These are phyloP conservation scores for Atherix ibis DNA, from an alignment of 2,888 invertebrate species.

Conservation along the genomic window DNA sequence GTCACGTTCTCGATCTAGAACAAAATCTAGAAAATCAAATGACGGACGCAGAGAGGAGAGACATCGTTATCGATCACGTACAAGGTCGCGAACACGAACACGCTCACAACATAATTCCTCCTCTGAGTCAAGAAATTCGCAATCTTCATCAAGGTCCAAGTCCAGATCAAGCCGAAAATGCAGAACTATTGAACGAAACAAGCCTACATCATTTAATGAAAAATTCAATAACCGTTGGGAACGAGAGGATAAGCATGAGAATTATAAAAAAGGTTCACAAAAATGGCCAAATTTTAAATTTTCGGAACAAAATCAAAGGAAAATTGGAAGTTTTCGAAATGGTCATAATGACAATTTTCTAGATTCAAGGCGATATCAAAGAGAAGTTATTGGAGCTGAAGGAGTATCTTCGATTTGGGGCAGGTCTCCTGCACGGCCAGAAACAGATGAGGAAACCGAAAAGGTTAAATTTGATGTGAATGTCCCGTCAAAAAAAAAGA, in stretches of 20 bases:
- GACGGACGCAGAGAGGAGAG: neutral
- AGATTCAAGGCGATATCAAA: slow-evolving; percentile 52
- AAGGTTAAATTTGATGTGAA: slow-evolving; percentile 18
- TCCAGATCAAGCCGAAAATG: no score
- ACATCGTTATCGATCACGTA: no score
- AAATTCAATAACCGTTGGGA: no score
- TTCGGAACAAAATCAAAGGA: slow-evolving; percentile 14
- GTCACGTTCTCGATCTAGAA: slow-evolving; percentile 3
- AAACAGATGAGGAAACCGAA: slow-evolving; percentile 31
- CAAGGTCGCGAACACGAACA: no score
- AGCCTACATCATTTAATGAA: no score
- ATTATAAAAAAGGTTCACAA: no score
- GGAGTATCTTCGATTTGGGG: slow-evolving; percentile 59
- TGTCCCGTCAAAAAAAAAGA: slow-evolving; percentile 11
- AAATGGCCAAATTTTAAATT: slow-evolving; percentile 23
- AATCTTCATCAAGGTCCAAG: no score
- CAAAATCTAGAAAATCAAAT: neutral
- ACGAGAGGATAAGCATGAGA: no score
- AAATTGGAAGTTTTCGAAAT: slow-evolving; percentile 10
- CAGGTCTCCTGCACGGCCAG: slow-evolving; percentile 51
- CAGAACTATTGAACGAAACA: no score
- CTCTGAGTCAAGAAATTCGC: no score
- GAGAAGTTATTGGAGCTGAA: slow-evolving; percentile 56
- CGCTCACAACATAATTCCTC: no score
- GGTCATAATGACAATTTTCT: slow-evolving; percentile 40